These are phyloP conservation scores for Leptinotarsa texana DNA, from an alignment of 1,140 invertebrate species.

Conservation along the genomic window DNA sequence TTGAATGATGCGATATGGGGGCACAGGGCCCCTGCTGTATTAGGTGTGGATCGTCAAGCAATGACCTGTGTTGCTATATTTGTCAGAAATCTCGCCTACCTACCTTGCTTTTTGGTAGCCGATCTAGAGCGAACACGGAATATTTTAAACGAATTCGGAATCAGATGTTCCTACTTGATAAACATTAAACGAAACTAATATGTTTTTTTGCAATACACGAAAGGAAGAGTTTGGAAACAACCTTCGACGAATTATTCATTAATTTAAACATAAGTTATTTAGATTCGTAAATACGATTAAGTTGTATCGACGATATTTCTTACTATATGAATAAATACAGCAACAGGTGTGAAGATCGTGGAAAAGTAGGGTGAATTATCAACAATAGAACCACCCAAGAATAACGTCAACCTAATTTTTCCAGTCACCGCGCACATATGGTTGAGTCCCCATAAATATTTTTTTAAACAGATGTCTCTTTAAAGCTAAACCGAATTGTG, in stretches of 20 bases:
- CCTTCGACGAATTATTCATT: no score
- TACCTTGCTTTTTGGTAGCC: not conserved
- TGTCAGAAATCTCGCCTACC: not conserved
- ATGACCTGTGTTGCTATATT: not conserved
- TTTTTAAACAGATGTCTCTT: not conserved
- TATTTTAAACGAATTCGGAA: not conserved
- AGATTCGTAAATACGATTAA: no score
- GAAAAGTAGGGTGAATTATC: no score
- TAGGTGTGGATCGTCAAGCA: not conserved
- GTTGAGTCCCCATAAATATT: not conserved
- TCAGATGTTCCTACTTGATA: no score
- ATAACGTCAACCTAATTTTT: not conserved
- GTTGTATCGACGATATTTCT: not conserved
- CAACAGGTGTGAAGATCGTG: not conserved
- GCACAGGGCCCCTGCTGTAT: not conserved
- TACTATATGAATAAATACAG: not conserved
- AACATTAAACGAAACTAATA: no score
- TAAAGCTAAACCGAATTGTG: not conserved
- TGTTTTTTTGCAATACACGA: no score
- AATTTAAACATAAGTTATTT: no score
- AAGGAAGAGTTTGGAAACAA: no score
- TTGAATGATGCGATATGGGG: not conserved
- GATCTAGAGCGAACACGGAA: not conserved
- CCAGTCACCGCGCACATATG: not conserved
- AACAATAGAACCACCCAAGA: not conserved